Evolutionary conservation across 2,797 vertebrate genomes (phyloP).

Genomic region (Sebastes diaconus): DNA sequence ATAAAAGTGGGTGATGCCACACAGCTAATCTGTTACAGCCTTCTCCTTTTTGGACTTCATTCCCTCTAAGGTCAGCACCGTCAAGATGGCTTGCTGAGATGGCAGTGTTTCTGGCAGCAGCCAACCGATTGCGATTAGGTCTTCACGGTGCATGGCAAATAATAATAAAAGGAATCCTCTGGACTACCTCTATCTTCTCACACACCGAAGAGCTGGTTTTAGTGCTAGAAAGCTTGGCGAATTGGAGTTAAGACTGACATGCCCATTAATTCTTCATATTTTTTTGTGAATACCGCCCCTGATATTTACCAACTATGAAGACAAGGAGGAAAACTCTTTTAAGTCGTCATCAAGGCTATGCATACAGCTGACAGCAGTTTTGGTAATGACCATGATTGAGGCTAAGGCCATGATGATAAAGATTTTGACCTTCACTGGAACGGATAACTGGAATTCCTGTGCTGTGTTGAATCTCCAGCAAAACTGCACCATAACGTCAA

Average conservation of each 20-base stretch:
- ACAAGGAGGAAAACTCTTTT: slow-evolving; percentile 9
- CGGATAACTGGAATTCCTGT: slow-evolving; percentile 26
- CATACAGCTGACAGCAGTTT: slow-evolving; percentile 60
- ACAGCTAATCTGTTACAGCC: not conserved
- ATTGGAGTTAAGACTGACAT: not conserved
- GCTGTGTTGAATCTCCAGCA: slow-evolving; percentile 6
- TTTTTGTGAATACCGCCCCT: not conserved
- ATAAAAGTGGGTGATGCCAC: not conserved
- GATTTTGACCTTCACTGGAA: slow-evolving; percentile 28
- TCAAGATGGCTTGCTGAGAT: not conserved
- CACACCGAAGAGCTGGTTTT: not conserved
- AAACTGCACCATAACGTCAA: not conserved
- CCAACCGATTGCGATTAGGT: not conserved
- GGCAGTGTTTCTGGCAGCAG: no score
- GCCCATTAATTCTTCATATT: not conserved
- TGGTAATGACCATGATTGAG: slow-evolving; percentile 51
- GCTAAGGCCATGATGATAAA: slow-evolving; percentile 32
- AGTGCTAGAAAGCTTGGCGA: not conserved
- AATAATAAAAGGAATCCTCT: not conserved
- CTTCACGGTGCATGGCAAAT: not conserved
- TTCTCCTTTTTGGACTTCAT: not conserved
- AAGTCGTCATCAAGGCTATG: slow-evolving; percentile 18
- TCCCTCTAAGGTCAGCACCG: not conserved
- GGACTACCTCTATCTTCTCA: not conserved
- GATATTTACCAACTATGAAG: not conserved